Evolutionary conservation across 2,113 vertebrate genomes (phyloP).

Genomic region (Tringa solitaria): DNA sequence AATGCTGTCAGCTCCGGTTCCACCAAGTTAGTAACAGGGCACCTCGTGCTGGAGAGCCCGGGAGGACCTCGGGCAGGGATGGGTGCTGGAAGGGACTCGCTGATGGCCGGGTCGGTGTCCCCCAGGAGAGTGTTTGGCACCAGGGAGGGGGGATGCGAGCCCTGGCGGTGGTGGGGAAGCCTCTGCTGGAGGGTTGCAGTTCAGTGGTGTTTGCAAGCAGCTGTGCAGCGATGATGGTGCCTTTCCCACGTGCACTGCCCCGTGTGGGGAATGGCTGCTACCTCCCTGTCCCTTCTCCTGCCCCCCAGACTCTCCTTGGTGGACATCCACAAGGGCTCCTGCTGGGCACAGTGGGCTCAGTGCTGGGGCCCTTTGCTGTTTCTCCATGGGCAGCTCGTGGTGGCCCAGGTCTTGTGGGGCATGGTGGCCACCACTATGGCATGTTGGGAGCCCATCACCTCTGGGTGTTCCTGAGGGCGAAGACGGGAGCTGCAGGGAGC

Average conservation of each 20-base stretch:
- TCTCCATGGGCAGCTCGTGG: neutral
- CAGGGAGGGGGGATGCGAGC: rapidly evolving
- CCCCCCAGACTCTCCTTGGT: neutral
- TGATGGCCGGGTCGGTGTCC: neutral
- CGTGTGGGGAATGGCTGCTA: rapidly evolving
- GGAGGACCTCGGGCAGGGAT: neutral
- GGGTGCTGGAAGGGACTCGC: neutral
- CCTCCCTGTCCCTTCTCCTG: neutral
- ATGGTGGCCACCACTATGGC: neutral
- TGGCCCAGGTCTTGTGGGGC: rapidly evolving
- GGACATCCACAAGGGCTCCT: neutral
- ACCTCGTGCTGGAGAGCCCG: neutral
- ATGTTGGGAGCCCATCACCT: neutral
- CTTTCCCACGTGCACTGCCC: neutral
- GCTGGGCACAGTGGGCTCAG: rapidly evolving
- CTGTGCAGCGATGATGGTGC: rapidly evolving
- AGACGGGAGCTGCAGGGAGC: rapidly evolving
- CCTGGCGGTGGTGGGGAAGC: neutral
- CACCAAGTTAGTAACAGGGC: neutral
- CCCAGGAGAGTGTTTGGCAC: rapidly evolving
- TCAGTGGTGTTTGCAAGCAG: neutral
- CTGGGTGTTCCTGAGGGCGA: neutral
- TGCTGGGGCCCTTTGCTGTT: rapidly evolving
- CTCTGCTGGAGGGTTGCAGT: neutral
- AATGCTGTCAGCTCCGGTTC: neutral